A percentile compares a stretch with the other conserved stretches of the same genome.
These are phyloP conservation scores for Tylochromis polylepis DNA, from an alignment of 2,113 vertebrate genomes.

Conservation along the genomic window DNA sequence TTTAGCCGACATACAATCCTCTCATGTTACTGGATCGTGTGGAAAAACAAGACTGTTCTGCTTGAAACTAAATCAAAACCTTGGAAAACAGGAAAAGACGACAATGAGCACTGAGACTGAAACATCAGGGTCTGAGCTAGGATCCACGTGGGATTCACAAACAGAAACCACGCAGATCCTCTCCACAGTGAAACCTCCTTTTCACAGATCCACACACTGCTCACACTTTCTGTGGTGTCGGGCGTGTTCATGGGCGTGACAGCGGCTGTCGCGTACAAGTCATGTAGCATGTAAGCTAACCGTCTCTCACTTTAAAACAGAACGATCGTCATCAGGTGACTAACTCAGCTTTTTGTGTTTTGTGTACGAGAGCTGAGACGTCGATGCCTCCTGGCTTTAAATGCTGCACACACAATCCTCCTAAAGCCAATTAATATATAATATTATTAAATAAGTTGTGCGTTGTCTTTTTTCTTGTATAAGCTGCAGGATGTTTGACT, in stretches of 20 bases:
- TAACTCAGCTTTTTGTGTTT: background rate
- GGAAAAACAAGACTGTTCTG: background rate
- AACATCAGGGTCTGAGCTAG: background rate
- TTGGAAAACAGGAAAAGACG: background rate
- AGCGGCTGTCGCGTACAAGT: background rate
- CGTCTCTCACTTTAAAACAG: background rate
- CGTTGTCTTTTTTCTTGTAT: background rate
- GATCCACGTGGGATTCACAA: background rate
- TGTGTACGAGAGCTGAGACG: background rate
- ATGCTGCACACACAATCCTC: background rate
- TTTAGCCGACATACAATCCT: background rate
- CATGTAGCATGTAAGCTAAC: background rate
- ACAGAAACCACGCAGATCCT: background rate
- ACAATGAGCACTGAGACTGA: background rate
- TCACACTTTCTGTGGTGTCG: background rate
- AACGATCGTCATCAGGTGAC: background rate
- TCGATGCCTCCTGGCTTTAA: background rate
- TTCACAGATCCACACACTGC: background rate
- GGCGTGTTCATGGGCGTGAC: background rate
- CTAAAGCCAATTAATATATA: background rate
- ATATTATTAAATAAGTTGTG: background rate
- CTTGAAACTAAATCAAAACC: background rate
- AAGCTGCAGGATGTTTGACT: background rate
- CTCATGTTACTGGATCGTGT: background rate
- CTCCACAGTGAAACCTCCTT: background rate